A percentile compares a stretch with the other conserved stretches of the same genome.
Evolutionary conservation across 2,888 invertebrate genomes (phyloP).

Genomic region (Acronicta alni): DNA sequence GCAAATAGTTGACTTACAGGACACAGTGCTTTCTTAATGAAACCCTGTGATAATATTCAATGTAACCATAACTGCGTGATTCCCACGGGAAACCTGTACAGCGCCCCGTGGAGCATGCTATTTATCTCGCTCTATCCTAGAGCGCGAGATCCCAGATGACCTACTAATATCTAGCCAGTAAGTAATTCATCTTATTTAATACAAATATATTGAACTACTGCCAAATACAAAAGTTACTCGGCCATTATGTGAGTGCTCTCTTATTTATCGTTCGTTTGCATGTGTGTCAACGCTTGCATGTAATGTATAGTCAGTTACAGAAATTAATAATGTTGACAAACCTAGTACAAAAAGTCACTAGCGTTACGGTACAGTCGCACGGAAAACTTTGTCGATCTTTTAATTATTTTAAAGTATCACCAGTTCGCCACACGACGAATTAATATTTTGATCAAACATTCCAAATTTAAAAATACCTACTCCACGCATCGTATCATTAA

Average conservation of each 20-base stretch:
- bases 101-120: slow-evolving; percentile 18
- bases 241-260: slow-evolving; percentile 54
- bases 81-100: slow-evolving; percentile 27
- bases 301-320: slow-evolving; percentile 38
- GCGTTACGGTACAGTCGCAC: slow-evolving; percentile 37
- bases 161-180: slow-evolving; percentile 57
- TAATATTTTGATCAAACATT: slow-evolving; percentile 46
- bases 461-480: slow-evolving; percentile 49
- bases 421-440: slow-evolving; percentile 1
- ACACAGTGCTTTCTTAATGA: neutral
- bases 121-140: slow-evolving; percentile 27
- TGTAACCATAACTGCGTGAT: neutral
- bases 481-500: slow-evolving; percentile 30
- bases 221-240: slow-evolving; percentile 69
- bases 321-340: slow-evolving; percentile 54
- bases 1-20: too few relatives aligned
- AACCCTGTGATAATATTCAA: slow-evolving; percentile 2
- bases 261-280: slow-evolving; percentile 51
- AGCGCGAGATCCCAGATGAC: slow-evolving; percentile 44
- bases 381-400: slow-evolving; percentile 20
- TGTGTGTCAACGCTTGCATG: slow-evolving; percentile 25
- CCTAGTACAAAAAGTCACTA: slow-evolving; percentile 33
- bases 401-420: slow-evolving; percentile 27
- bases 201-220: slow-evolving; percentile 71
- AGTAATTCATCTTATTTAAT: slow-evolving; percentile 70